These are phyloP conservation scores for Pogona vitticeps DNA, from an alignment of 2,113 vertebrate genomes.

Conservation along the genomic window DNA sequence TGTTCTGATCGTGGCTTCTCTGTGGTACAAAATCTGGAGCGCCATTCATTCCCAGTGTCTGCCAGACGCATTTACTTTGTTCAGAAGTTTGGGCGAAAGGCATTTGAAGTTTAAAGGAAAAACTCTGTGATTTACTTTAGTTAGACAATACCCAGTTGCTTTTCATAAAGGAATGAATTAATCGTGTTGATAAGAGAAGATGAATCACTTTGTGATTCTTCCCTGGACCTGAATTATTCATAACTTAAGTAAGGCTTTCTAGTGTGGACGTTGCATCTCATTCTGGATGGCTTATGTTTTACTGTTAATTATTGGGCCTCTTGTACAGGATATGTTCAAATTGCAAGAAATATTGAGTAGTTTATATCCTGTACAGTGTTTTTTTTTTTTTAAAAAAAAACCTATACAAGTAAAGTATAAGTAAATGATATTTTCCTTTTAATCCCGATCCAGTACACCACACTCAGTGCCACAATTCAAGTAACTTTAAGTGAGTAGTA, in stretches of 20 bases:
- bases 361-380: too few species aligned
- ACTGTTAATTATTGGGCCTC: not conserved
- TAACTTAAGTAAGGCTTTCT: not conserved
- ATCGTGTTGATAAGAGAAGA: conserved; percentile 18
- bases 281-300: not conserved
- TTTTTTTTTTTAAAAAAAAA: too few species aligned
- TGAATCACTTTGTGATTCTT: not conserved
- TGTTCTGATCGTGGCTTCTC: too few species aligned
- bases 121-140: not conserved
- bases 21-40: too few species aligned
- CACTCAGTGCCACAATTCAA: too few species aligned
- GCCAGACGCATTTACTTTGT: not conserved
- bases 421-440: too few species aligned
- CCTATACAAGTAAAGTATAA: too few species aligned
- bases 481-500: too few species aligned
- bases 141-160: not conserved
- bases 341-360: too few species aligned
- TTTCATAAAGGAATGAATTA: conserved; percentile 15
- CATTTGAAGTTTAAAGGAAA: not conserved
- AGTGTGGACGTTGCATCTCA: not conserved
- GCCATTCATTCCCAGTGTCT: too few species aligned
- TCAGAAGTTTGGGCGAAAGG: not conserved
- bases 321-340: not conserved
- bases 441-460: too few species aligned
- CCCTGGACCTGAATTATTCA: conserved; percentile 13